Conservation (phyloP, 2,797 vertebrate species). For the Gymnodraco acuticeps region DNA sequence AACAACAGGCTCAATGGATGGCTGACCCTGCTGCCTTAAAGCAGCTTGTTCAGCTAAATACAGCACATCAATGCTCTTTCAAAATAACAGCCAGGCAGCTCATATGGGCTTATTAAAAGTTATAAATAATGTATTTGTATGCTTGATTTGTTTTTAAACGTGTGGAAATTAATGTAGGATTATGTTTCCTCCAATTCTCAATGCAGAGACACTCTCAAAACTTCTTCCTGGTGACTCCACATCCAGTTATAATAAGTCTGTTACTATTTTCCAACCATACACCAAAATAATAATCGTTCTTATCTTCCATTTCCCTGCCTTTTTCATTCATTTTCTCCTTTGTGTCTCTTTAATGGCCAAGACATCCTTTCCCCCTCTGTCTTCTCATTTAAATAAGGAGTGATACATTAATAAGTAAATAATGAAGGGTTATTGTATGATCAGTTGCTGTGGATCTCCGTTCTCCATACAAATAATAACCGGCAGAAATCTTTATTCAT, state of each 20-base stretch:
- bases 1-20: constrained; percentile 31
- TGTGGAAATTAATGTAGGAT: background rate
- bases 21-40: constrained; percentile 44
- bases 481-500: constrained; percentile 52
- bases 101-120: constrained; percentile 41
- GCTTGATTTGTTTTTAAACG: constrained; percentile 20
- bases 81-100: constrained; percentile 35
- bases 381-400: constrained; percentile 14
- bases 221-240: too few relatives aligned
- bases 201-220: background rate
- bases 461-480: constrained; percentile 30
- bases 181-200: background rate
- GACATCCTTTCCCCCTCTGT: background rate
- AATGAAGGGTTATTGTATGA: constrained; percentile 32
- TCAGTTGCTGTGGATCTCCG: constrained; percentile 8
- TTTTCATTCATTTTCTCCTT: background rate
- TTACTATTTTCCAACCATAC: background rate
- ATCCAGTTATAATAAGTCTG: too few relatives aligned
- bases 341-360: background rate
- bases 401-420: constrained; percentile 12
- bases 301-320: too few relatives aligned
- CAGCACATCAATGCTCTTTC: constrained; percentile 41
- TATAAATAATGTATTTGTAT: background rate
- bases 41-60: constrained; percentile 38
- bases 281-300: background rate